These are phyloP conservation scores for Campopleginae sp. DNA, from an alignment of 2,888 invertebrate species.

Conservation along the genomic window DNA sequence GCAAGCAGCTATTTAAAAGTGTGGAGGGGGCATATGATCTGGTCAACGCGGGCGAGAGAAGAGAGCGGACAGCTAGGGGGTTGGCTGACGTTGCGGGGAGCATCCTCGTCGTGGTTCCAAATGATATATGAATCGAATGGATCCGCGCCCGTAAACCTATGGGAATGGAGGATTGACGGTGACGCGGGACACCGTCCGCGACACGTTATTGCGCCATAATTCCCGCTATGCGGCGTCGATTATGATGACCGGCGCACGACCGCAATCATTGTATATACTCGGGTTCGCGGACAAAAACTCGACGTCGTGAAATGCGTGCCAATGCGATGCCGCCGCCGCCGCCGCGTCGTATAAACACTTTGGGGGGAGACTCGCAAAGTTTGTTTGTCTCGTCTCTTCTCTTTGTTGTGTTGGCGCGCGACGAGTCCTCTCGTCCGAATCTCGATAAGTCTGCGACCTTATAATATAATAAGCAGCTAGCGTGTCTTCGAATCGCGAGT, in stretches of 20 bases:
- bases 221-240: too few species aligned
- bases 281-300: not conserved
- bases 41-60: too few species aligned
- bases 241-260: too few species aligned
- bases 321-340: not conserved
- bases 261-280: too few species aligned
- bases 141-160: not conserved
- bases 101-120: too few species aligned
- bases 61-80: too few species aligned
- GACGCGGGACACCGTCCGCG: not conserved
- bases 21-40: not conserved
- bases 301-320: not conserved
- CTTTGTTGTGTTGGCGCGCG: too few species aligned
- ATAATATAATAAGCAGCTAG: too few species aligned
- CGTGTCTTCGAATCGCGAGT: not conserved
- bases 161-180: not conserved
- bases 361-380: conserved; percentile 17
- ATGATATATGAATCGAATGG: too few species aligned
- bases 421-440: conserved; percentile 18
- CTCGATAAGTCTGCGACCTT: not conserved
- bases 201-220: too few species aligned
- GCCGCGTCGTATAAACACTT: conserved; percentile 25
- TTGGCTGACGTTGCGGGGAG: too few species aligned
- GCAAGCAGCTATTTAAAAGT: conserved; percentile 38
- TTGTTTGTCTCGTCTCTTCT: not conserved